Base-by-base conservation (phyloP, 1,140 invertebrate species). In the Thereuonema tuberculata region DNA sequence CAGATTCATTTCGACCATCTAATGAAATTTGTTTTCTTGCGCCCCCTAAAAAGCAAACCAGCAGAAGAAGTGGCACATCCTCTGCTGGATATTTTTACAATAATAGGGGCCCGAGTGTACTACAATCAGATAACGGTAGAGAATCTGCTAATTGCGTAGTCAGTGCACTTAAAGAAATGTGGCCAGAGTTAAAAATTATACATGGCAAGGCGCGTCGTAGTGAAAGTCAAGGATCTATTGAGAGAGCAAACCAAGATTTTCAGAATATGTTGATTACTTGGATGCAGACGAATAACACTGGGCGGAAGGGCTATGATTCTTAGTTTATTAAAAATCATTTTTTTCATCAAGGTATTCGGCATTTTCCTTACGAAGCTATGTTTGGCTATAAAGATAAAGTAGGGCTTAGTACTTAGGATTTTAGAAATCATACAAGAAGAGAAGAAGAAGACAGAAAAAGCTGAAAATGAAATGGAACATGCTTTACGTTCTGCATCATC, bases 231-330 rank as follows among this genome's bases (percentile, higher is more conserved):
- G 55, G 49, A 52, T 58, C 29, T 9, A 20, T 63, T n/a, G 59
- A 63, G 54, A 48, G 26, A n/a, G 37, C 52, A 21, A 61, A 53
- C 15, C 56, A 54, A 26, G 57, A 50, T 46, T 43, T 59, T 31
- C 25, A 56, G 43, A 59, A 59, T 55, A 63, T 57, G 27, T n/a
- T 50, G 28, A 49, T 28, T 5, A 49, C 21, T 55, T 56, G 53
- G 28, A 59, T 56, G 53, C 14, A 52, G 37, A 61, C 28, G 26
- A 61, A 63, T n/a, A 48, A 62, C 26, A 60, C 29, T 53, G 59
- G 48, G 26, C 27, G 14, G 24, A 56, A 50, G 37, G 46, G n/a
- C 53, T 49, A 2, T 21, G 26, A 56, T 56, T 56, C 26, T 60
- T 23, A 57, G 23, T 60, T 29, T 29, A 58, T 53, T 53, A 63